Conservation (phyloP, 2,888 invertebrate genomes). For the Eurois occulta region DNA sequence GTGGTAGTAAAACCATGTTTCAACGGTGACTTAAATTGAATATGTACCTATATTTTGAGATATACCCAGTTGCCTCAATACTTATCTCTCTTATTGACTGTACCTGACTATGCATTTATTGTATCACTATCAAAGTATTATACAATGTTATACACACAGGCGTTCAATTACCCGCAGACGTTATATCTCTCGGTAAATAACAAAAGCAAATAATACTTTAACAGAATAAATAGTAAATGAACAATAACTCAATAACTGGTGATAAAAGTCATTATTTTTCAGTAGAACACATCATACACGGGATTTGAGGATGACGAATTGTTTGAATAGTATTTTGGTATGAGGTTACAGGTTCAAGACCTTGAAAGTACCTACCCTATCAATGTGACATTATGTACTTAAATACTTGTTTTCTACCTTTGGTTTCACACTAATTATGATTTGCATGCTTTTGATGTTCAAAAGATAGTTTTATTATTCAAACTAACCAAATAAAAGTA, state of each 20-base stretch:
- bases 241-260: slow-evolving; percentile 52
- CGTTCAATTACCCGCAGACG: slow-evolving; percentile 59
- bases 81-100: background rate
- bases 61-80: background rate
- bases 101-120: slow-evolving; percentile 11
- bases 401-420: background rate
- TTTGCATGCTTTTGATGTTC: background rate
- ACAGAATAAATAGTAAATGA: slow-evolving; percentile 40
- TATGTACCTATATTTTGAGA: background rate
- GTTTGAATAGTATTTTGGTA: slow-evolving; percentile 9
- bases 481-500: background rate
- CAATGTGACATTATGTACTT: background rate
- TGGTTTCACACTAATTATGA: too few relatives aligned
- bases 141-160: slow-evolving; percentile 41
- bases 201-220: slow-evolving; percentile 37
- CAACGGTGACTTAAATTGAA: background rate
- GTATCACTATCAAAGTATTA: slow-evolving; percentile 46
- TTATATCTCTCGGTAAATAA: slow-evolving; percentile 44
- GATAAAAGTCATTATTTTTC: slow-evolving; percentile 47
- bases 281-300: background rate
- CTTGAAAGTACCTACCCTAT: background rate
- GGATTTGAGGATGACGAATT: slow-evolving; percentile 4
- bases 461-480: background rate
- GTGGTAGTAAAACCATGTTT: background rate
- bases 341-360: background rate